Evolutionary conservation across 2,797 vertebrate genomes (phyloP), one percentile per base, ranked within the genome.

Genomic region (Coracias cyanogaster): DNA sequence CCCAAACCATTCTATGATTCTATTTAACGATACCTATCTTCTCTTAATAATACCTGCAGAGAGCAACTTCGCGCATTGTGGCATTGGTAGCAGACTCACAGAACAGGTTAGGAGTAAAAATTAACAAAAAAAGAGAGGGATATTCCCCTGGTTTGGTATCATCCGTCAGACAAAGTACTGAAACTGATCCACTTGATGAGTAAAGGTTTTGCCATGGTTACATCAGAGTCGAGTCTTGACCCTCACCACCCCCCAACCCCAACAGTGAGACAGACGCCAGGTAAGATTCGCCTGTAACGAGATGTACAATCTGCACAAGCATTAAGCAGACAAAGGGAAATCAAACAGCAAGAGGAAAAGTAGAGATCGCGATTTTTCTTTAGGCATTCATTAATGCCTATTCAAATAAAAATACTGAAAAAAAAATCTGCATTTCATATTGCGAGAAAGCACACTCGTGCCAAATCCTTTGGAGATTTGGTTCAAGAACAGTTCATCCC

Each of bases 401-500:
- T 82, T 94, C 85, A 91, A 86, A 94, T 74, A 95, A 21, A 94
- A 93, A 93, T 69, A 70, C 61, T 22, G 78, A 90, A 60, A 94
- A 60, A 94, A 69, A 90, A 90, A 73, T 52, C 76, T 9, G 5
- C 69, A 93, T 92, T 94, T 96, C 85, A 67, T 78, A 71, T 21
- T 82, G 82, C 3, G 3, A 77, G 61, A 81, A 93, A 92, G 49
- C 48, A 80, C 7, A 15, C 35, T 92, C 46, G 24, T 61, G 78
- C 77, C 86, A 88, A 86, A 57, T 43, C 71, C 89, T 94, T 91
- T 48, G 70, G 76, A 91, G 88, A 92, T 94, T 89, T 57, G 66
- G 88, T 95, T 96, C 60, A 94, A 94, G 91, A 97, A 74, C 79
- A 95, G 94, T 77, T 96, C 93, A 86, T 49, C 82, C 85, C 91